These are phyloP conservation scores for Brachyrhaphis roseni DNA, from an alignment of 2,797 vertebrate species.

Conservation along the genomic window DNA sequence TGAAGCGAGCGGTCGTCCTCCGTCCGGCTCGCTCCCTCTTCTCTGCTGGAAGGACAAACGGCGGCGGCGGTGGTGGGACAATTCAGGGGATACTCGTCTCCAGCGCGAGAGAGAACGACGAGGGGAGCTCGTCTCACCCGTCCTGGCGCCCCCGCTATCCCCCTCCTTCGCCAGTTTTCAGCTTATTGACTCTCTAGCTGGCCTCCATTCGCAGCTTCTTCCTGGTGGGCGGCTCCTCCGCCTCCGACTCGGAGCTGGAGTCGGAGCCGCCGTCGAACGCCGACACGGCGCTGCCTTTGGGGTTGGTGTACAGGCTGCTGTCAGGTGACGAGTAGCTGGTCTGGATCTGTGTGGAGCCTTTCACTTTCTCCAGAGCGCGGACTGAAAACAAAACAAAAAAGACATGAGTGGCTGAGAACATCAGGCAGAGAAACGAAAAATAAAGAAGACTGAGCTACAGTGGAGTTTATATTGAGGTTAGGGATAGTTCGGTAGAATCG, in stretches of 20 bases:
- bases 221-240: constrained; percentile 90
- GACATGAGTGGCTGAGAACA: neutral
- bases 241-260: constrained; percentile 95
- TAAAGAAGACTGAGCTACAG: neutral
- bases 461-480: no score
- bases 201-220: constrained; percentile 96
- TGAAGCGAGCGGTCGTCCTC: constrained; percentile 44
- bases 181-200: constrained; percentile 82
- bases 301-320: constrained; percentile 98
- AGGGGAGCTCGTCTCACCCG: constrained; percentile 37
- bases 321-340: constrained; percentile 92
- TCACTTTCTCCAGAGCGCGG: constrained; percentile 97
- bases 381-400: constrained; percentile 75
- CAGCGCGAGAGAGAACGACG: constrained; percentile 44
- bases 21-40: constrained; percentile 46
- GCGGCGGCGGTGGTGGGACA: constrained; percentile 19
- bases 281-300: constrained; percentile 97
- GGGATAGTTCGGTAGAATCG: no score
- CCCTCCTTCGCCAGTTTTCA: constrained; percentile 8
- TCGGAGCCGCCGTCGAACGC: constrained; percentile 97
- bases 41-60: constrained; percentile 23
- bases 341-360: constrained; percentile 93
- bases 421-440: neutral
- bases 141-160: constrained; percentile 31
- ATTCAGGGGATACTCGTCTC: constrained; percentile 64